Percentiles rank a stretch among this genome's conserved stretches.
Conservation (phyloP, 2,113 vertebrate species). For the Casuarius casuarius region DNA sequence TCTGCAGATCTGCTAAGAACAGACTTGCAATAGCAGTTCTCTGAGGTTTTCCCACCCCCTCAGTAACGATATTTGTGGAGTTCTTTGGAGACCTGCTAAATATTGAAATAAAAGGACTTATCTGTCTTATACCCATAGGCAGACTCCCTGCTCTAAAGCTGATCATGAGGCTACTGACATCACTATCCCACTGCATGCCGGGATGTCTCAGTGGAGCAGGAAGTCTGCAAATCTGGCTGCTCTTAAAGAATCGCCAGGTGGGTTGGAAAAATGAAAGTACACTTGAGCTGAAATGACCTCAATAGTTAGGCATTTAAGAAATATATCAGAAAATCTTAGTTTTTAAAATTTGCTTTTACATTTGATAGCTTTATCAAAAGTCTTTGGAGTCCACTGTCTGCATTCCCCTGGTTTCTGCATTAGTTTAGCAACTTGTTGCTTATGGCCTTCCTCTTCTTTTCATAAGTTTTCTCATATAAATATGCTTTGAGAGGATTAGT, state of each 20-base stretch:
- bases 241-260: slow-evolving; percentile 68
- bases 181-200: slow-evolving; percentile 67
- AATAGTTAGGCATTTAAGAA: not conserved
- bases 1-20: slow-evolving; percentile 56
- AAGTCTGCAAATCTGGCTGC: slow-evolving; percentile 74
- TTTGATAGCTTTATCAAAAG: not conserved
- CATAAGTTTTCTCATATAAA: not conserved
- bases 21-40: slow-evolving; percentile 62
- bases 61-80: slow-evolving; percentile 28
- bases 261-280: slow-evolving; percentile 61
- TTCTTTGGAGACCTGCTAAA: slow-evolving; percentile 66
- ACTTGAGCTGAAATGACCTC: slow-evolving; percentile 68
- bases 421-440: not conserved
- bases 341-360: not conserved
- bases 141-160: slow-evolving; percentile 72
- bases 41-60: slow-evolving; percentile 30
- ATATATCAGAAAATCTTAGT: not conserved
- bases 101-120: slow-evolving; percentile 65
- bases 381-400: not conserved
- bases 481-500: not conserved
- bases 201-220: slow-evolving; percentile 71
- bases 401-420: not conserved
- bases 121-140: slow-evolving; percentile 70
- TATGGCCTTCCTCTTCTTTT: not conserved
- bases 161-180: slow-evolving; percentile 65